Percentiles rank a stretch among this genome's conserved stretches.
These are phyloP conservation scores for Chalcis sispes DNA, from an alignment of 2,888 invertebrate species.

Conservation along the genomic window DNA sequence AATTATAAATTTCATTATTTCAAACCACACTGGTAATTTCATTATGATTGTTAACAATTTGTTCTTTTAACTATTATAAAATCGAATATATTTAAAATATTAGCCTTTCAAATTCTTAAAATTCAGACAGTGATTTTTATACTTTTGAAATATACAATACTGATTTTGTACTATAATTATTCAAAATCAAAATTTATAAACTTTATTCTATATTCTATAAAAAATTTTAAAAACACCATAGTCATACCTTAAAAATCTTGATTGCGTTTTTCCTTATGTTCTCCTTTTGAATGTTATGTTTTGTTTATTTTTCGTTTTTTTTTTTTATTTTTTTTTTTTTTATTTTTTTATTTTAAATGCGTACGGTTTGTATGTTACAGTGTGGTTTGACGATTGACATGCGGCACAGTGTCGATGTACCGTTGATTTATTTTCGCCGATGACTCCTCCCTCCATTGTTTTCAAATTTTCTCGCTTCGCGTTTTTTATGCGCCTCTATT, in stretches of 20 bases:
- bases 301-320: constrained; percentile 47
- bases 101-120: too few species aligned
- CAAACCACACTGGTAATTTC: too few species aligned
- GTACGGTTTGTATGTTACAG: constrained; percentile 48
- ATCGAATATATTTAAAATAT: too few species aligned
- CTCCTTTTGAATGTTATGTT: constrained; percentile 38
- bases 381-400: constrained; percentile 32
- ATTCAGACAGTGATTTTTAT: too few species aligned
- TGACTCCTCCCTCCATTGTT: constrained; percentile 42
- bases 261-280: constrained; percentile 44
- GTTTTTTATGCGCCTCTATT: not conserved
- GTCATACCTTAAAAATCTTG: constrained; percentile 33
- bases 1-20: too few species aligned
- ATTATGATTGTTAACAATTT: too few species aligned
- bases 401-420: constrained; percentile 45
- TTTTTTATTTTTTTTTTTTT: too few species aligned
- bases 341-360: constrained; percentile 29
- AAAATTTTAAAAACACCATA: constrained; percentile 25
- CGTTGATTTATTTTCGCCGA: constrained; percentile 22
- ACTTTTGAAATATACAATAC: too few species aligned
- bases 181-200: constrained; percentile 3
- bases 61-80: too few species aligned
- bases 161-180: not conserved
- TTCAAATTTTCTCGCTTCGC: constrained; percentile 13
- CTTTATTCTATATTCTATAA: not conserved